Percentiles rank a stretch among this genome's conserved stretches.
These are phyloP conservation scores for Dynastes tityus DNA, from an alignment of 2,888 invertebrate genomes.

Conservation along the genomic window DNA sequence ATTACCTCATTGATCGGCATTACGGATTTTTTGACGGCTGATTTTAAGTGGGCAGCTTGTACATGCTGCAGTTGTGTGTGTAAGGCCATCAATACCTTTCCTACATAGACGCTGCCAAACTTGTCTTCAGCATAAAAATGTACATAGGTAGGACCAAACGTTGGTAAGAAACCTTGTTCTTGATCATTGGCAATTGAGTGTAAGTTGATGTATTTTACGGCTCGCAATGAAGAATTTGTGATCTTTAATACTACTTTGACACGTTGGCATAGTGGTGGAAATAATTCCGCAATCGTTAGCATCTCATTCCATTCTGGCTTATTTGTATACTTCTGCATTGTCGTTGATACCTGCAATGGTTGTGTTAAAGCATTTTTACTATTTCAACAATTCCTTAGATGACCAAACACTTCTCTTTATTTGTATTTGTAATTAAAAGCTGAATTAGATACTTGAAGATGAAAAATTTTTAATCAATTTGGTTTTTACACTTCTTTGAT, in stretches of 20 bases:
- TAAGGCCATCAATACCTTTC: conserved; percentile 82
- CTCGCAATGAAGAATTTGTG: conserved; percentile 64
- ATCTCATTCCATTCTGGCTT: conserved; percentile 85
- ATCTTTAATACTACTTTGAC: conserved; percentile 79
- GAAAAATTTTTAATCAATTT: too few species aligned
- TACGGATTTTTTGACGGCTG: conserved; percentile 60
- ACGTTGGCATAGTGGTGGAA: conserved; percentile 85
- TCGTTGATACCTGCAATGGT: conserved; percentile 72
- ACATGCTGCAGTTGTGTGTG: conserved; percentile 78
- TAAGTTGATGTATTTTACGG: conserved; percentile 75
- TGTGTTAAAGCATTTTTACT: too few species aligned
- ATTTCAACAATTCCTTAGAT: too few species aligned
- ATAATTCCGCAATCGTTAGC: conserved; percentile 85
- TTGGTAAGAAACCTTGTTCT: conserved; percentile 82
- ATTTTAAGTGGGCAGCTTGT: conserved; percentile 69
- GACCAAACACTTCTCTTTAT: too few species aligned
- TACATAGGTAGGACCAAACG: conserved; percentile 87
- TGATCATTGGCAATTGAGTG: conserved; percentile 76
- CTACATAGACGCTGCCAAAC: conserved; percentile 77
- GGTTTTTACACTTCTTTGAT: too few species aligned
- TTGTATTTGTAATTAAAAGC: too few species aligned
- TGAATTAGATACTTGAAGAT: too few species aligned
- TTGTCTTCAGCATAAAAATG: conserved; percentile 81
- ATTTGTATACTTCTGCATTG: conserved; percentile 75
- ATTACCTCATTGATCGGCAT: conserved; percentile 63